Conservation (phyloP, 2,797 vertebrate genomes). For the Rhynchotus rufescens region DNA sequence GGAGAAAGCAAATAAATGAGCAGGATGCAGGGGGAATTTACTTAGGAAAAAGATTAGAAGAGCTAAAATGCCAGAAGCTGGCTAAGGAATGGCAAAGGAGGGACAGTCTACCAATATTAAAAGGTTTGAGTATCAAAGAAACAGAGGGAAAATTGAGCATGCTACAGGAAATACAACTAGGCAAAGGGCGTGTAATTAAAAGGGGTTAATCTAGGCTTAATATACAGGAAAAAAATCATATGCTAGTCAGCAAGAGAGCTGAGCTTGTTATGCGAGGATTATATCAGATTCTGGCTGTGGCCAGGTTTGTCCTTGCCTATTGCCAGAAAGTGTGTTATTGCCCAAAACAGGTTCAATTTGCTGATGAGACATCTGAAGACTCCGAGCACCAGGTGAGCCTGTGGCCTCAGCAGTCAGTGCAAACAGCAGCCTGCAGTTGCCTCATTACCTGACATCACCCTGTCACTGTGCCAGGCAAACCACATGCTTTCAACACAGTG, state of each 20-base stretch:
- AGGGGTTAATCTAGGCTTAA: neutral
- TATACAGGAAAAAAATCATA: neutral
- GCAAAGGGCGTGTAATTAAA: neutral
- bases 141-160: neutral
- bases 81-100: neutral
- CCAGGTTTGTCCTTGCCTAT: neutral
- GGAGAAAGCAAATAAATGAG: constrained; percentile 18
- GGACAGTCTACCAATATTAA: neutral
- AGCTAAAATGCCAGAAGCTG: neutral
- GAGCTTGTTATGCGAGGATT: neutral
- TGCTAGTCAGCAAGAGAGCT: neutral
- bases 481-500: neutral
- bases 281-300: neutral
- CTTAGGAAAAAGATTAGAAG: neutral
- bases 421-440: neutral
- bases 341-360: neutral
- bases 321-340: neutral
- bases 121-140: neutral
- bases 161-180: neutral
- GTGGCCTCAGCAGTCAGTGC: neutral
- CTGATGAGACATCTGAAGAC: neutral
- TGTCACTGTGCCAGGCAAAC: neutral
- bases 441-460: neutral
- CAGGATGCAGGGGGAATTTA: neutral
- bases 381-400: neutral